Conservation (phyloP, 2,888 invertebrate species). For the Tinea pellionella region DNA sequence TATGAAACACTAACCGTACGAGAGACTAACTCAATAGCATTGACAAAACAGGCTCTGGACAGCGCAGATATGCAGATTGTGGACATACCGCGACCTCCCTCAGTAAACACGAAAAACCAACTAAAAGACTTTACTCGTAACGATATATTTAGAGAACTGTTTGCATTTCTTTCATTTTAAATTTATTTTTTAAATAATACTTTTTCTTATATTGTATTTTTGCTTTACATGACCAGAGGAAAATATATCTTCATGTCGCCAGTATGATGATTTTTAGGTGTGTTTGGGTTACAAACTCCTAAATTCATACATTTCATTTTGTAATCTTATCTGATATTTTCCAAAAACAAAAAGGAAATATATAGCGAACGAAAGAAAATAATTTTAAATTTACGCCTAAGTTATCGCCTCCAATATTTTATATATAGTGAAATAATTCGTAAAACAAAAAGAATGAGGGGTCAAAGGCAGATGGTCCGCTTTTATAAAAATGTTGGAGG, state of each 20-base stretch:
- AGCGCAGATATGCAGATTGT: slow-evolving; percentile 30
- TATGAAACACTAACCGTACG: slow-evolving; percentile 24
- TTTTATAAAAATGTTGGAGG: slow-evolving; percentile 70
- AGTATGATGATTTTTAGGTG: no score
- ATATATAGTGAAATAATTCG: slow-evolving; percentile 63
- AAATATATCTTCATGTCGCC: no score
- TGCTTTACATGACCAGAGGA: no score
- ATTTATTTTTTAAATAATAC: no score
- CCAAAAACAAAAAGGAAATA: neutral
- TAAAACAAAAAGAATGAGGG: slow-evolving; percentile 68
- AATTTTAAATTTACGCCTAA: neutral
- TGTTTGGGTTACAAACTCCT: no score
- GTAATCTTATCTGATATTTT: no score
- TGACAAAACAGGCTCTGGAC: slow-evolving; percentile 26
- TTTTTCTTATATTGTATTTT: slow-evolving; percentile 12
- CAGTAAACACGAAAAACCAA: neutral
- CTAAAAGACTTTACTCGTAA: neutral
- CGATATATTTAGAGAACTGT: neutral
- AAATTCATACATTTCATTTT: no score
- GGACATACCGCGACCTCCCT: neutral
- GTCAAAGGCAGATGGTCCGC: slow-evolving; percentile 69
- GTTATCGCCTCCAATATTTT: slow-evolving; percentile 38
- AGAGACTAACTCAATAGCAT: slow-evolving; percentile 28
- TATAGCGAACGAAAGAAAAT: no score
- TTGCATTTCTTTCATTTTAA: neutral